phyloP scores from a whole-genome alignment of 2,797 vertebrate genomes.

The Halcyon leucocephala region DNA sequence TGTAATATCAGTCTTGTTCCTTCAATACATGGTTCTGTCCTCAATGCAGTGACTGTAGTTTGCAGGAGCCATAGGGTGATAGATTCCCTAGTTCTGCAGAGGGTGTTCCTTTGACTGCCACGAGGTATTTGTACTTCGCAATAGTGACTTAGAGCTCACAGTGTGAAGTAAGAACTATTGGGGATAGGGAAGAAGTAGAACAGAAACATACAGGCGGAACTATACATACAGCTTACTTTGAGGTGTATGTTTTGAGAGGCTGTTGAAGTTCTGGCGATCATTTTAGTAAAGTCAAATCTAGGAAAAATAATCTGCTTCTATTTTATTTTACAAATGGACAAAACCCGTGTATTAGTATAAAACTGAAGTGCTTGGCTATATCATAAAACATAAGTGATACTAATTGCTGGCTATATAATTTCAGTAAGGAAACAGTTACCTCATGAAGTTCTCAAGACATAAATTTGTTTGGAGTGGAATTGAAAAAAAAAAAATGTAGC shows the following conservation, averaged over 20 bases:
- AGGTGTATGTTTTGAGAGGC: not conserved
- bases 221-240: not conserved
- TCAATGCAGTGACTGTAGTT: not conserved
- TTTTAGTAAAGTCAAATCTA: not conserved
- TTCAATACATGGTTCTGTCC: not conserved
- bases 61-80: not conserved
- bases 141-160: not conserved
- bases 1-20: accelerated
- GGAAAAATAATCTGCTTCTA: not conserved
- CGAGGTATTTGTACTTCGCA: not conserved
- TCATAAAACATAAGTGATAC: not conserved
- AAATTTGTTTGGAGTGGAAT: not conserved
- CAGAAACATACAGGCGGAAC: not conserved
- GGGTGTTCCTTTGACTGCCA: not conserved
- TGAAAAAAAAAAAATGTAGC: not conserved
- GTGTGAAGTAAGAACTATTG: not conserved
- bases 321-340: not conserved
- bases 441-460: not conserved
- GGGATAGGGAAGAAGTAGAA: not conserved
- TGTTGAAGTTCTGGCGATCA: not conserved
- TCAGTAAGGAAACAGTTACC: not conserved
- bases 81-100: not conserved
- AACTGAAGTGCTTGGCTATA: too few species aligned
- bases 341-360: not conserved
- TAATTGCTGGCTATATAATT: not conserved